Percentiles rank a stretch among this genome's conserved stretches.
phyloP scores from a whole-genome alignment of 2,797 vertebrate species.

The Odontamblyopus lacepedii region DNA sequence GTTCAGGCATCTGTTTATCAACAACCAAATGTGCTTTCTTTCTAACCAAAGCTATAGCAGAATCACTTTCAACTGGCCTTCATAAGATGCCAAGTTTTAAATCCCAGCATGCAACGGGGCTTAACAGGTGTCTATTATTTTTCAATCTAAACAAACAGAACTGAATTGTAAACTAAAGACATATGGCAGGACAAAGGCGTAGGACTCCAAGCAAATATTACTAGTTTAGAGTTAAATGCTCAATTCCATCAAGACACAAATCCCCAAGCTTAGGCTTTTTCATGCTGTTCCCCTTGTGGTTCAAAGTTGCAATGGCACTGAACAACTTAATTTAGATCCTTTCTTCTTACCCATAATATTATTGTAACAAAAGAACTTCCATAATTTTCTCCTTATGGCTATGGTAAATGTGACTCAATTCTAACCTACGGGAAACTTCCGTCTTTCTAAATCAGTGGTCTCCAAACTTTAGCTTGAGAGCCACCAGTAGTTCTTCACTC shows the following conservation, averaged over 20 bases:
- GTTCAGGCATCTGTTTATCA: constrained; percentile 19
- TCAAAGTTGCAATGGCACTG: neutral
- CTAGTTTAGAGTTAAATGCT: neutral
- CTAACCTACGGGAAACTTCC: too few relatives aligned
- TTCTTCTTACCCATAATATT: too few relatives aligned
- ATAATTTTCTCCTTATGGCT: too few relatives aligned
- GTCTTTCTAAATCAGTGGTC: too few relatives aligned
- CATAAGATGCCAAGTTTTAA: constrained; percentile 1
- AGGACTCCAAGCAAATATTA: neutral
- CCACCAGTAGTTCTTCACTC: too few relatives aligned
- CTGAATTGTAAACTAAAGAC: constrained; percentile 24
- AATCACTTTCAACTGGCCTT: constrained; percentile 6
- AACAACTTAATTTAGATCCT: too few relatives aligned
- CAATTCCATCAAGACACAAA: too few relatives aligned
- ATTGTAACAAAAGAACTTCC: too few relatives aligned
- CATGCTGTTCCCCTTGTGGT: neutral
- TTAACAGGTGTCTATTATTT: constrained; percentile 10
- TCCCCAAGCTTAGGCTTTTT: too few relatives aligned
- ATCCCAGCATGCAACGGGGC: constrained; percentile 5
- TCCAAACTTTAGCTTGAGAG: too few relatives aligned
- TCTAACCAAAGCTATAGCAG: neutral
- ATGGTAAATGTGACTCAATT: too few relatives aligned
- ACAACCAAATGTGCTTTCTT: constrained; percentile 2
- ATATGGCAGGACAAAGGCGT: neutral
- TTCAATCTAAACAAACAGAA: constrained; percentile 25